Evolutionary conservation across 2,888 invertebrate species (phyloP), one percentile per base, ranked within the genome.

Genomic region (Dryadula phaetusa): DNA sequence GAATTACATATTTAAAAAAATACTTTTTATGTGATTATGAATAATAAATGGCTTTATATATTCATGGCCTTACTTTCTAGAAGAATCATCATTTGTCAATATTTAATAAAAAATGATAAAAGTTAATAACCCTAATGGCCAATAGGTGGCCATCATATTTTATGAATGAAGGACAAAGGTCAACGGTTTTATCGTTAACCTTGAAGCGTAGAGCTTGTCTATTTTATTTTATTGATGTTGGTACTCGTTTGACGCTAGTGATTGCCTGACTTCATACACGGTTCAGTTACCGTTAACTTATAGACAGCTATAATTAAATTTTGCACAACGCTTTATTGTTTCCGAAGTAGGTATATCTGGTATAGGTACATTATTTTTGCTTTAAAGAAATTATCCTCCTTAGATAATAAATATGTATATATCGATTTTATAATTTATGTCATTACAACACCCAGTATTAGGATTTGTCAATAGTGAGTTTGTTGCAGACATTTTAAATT

Each of bases 91-190:
- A 2, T 0, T 32, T 6, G 34, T 18, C 10, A 53, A 53, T 32
- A 20, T 54, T 20, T 0, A 8, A 37, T 54, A 40, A 37, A 37
- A 40, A 37, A 1, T 22, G 7, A 12, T 54, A 54, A 12, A 37
- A 22, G 14, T 25, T n/a, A 4, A 22, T 22, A n/a, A 6, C 8
- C 5, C 22, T 12, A 16, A 5, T 40, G 40, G 10, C 16, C 22
- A 56, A 22, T 52, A 10, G 52, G 28, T 32, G 5, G n/a, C 32
- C 16, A 52, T 52, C 2, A 52, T 52, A 16, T 28, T 52, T 52
- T 16, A 52, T 52, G 52, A 52, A 28, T 28, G 60, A 60, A 60
- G 44, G 60, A 60, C 60, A 46, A 20, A 46, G 46, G 44, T 56
- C 42, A 64, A 64, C 37, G 54, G 34, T 53, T 46, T 62, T 56